Conservation (phyloP, 2,888 invertebrate species). For the Petrolisthes cinctipes region DNA sequence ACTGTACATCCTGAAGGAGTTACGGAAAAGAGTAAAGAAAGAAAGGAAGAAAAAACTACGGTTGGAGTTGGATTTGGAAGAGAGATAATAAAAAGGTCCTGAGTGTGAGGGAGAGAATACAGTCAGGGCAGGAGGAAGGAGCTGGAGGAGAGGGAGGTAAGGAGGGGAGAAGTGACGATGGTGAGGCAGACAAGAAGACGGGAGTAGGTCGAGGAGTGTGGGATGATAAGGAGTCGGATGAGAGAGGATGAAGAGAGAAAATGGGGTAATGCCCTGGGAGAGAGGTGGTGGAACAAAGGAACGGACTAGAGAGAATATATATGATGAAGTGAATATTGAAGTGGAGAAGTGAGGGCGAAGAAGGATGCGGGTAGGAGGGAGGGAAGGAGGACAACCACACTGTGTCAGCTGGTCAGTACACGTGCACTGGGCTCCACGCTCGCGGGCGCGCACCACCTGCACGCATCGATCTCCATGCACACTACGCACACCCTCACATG, state of each 20-base stretch:
- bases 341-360: neutral
- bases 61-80: neutral
- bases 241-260: neutral
- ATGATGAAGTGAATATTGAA: neutral
- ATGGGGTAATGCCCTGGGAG: neutral
- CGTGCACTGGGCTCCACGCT: no score
- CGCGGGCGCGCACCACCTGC: no score
- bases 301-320: neutral
- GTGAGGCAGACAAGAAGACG: neutral
- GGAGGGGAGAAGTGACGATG: neutral
- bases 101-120: neutral
- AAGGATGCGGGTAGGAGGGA: neutral
- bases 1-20: no score
- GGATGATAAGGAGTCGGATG: neutral
- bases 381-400: neutral
- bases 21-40: no score
- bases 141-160: neutral
- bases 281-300: neutral
- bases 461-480: no score
- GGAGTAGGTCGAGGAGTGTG: neutral
- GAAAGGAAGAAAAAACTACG: no score
- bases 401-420: no score
- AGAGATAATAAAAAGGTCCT: neutral
- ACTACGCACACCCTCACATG: no score
- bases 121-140: neutral